These are phyloP conservation scores for Oxyruncus cristatus DNA, from an alignment of 2,113 vertebrate genomes.

Conservation along the genomic window DNA sequence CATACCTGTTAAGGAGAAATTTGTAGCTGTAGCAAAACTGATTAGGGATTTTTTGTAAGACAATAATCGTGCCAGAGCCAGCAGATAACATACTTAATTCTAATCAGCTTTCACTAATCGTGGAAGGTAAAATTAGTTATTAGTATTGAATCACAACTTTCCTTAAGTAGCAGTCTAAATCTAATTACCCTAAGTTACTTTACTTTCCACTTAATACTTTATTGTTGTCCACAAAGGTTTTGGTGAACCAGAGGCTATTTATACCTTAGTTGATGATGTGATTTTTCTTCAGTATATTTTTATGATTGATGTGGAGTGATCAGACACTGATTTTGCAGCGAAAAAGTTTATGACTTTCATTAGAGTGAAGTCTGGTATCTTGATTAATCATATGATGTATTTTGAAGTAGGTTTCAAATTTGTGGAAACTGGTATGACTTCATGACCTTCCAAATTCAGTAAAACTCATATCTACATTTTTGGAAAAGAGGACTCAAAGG, in stretches of 20 bases:
- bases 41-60: slow-evolving; percentile 40
- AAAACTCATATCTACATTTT: background rate
- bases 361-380: background rate
- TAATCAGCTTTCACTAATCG: slow-evolving; percentile 74
- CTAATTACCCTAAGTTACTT: slow-evolving; percentile 61
- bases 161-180: slow-evolving; percentile 68
- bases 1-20: background rate
- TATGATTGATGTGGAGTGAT: background rate
- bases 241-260: slow-evolving; percentile 34
- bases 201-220: slow-evolving; percentile 45
- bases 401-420: background rate
- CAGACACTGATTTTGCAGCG: background rate
- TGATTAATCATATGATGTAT: background rate
- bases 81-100: slow-evolving; percentile 64
- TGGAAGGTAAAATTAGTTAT: slow-evolving; percentile 70
- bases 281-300: slow-evolving; percentile 20
- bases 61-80: slow-evolving; percentile 55
- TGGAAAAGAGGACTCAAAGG: background rate
- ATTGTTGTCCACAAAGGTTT: slow-evolving; percentile 59
- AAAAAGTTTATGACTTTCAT: background rate
- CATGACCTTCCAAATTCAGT: background rate
- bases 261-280: background rate
- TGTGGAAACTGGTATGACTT: background rate
- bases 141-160: slow-evolving; percentile 69
- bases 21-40: slow-evolving; percentile 41